Conservation (phyloP, 2,797 vertebrate genomes). For the Sebastes hubbsi region DNA sequence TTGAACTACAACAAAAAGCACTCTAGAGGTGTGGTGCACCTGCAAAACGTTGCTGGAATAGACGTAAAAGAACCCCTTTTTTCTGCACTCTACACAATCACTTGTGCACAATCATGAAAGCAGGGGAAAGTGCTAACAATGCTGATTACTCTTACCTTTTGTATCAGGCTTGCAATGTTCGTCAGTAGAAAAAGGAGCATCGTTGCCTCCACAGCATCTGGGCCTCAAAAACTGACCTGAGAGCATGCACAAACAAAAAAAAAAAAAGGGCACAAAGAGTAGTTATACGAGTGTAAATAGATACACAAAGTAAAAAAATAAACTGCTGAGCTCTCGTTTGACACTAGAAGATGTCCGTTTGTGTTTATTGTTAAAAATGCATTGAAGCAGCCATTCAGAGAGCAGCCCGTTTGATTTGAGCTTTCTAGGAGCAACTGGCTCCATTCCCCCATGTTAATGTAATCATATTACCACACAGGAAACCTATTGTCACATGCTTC, state of each 20-base stretch:
- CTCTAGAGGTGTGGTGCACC: neutral
- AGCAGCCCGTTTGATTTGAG: slow-evolving; percentile 40
- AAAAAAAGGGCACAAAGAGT: neutral
- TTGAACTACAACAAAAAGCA: neutral
- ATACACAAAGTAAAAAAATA: neutral
- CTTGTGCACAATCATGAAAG: neutral
- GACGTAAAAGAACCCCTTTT: neutral
- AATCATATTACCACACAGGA: slow-evolving; percentile 72
- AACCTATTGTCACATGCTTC: slow-evolving; percentile 67
- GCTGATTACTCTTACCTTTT: neutral
- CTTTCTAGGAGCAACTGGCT: slow-evolving; percentile 45
- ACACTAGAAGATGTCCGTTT: neutral
- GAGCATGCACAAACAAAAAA: neutral
- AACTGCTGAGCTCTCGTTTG: neutral
- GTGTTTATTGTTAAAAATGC: slow-evolving; percentile 31
- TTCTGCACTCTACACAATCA: neutral
- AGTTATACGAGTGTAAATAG: neutral
- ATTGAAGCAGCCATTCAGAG: slow-evolving; percentile 19
- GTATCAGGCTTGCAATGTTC: neutral
- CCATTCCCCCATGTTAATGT: slow-evolving; percentile 63
- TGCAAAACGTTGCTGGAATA: neutral
- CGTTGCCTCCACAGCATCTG: neutral
- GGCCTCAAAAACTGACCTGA: neutral
- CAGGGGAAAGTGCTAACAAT: neutral
- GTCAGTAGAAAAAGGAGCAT: neutral